Evolutionary conservation across 2,797 vertebrate genomes (phyloP), one percentile per base, ranked within the genome.

Genomic region (Clarias laeviceps): DNA sequence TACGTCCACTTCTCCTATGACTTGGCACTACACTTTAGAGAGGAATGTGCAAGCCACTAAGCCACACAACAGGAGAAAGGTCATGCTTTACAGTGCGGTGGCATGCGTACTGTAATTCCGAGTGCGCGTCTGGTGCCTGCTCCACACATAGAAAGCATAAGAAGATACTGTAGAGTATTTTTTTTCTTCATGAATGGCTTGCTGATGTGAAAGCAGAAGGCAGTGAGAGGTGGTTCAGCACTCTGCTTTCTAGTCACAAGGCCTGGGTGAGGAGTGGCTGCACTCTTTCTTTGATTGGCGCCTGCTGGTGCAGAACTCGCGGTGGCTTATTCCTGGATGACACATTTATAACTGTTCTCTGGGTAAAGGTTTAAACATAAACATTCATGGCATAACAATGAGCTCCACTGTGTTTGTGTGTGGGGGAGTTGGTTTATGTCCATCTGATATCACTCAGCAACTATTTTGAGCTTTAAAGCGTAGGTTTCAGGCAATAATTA

Each of bases 261-360:
- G 61, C 61, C 73, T 29, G 32, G 37, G 18, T 68, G 80, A 54
- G 40, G 50, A 72, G 15, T 64, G 24, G 37, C 81, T 73, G 37
- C 22, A n/a, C 22, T 14, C 9, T 9, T 27, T 83, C 40, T 84
- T 83, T 84, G 66, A 87, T 27, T 34, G 69, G 34, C 69, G 40
- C 27, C 17, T 70, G 40, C 82, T 77, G 78, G 40, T n/a, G 64
- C 54, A 72, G 86, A 84, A 37, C 70, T 87, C 27, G 37, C 69
- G 17, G 61, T 69, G 29, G 15, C 72, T 85, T 92, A 91, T 92
- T 92, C 87, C 91, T 85, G 90, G 90, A 91, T 50, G 22, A 59
- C 86, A 81, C 90, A 90, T 92, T 92, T 90, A 91, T 87, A 88
- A 77, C 89, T 68, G 11, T 87, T 86, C 88, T 89, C 88, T 87